Base-by-base conservation (phyloP, 1,140 invertebrate species). In the Riptortus pedestris region DNA sequence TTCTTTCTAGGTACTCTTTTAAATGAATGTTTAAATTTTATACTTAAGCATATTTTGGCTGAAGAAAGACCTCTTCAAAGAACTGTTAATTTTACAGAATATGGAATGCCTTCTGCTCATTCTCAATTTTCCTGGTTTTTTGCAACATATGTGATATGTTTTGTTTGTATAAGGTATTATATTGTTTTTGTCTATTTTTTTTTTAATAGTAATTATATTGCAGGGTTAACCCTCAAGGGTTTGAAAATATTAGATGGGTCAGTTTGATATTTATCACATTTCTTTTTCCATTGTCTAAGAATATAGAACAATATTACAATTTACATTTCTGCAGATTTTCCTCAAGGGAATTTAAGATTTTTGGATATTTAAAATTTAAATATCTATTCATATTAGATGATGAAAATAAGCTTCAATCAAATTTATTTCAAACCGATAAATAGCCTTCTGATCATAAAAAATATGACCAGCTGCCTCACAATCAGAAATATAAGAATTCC, bases 91-190 rank as follows among this genome's bases (percentile, higher is more conserved):
- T 88, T 86, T 70, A 85, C 84, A 69, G 90, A 94, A 78, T 93
- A 92, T 83, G 91, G 91, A 70, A 96, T 96, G 92, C 92, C 92
- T 52, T 95, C 91, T 26, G 86, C 87, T 59, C 92, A 96, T 79
- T 81, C 91, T 69, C 91, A 94, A 76, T 91, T 93, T 75, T 87
- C 92, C 78, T 93, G 89, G 87, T 96, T 94, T 77, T 93, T 93
- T 77, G 83, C 88, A 64, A 82, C 84, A 51, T 95, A 94, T 75
- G 81, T 89, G 67, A 80, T 86, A 69, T 86, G 90, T 74, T 95
- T 94, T 79, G 81, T 93, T 70, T 84, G 88, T 70, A 84, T 93
- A 70, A 88, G 91, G 90, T 93, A 55, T 64, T 26, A 11, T 22
- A 4, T 61, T 22, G 9, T 22, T 2, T 47, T 61, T 22, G n/a